Evolutionary conservation across 1,140 invertebrate species (phyloP), one percentile per base, ranked within the genome.

Genomic region (Apocrypta bakeri): DNA sequence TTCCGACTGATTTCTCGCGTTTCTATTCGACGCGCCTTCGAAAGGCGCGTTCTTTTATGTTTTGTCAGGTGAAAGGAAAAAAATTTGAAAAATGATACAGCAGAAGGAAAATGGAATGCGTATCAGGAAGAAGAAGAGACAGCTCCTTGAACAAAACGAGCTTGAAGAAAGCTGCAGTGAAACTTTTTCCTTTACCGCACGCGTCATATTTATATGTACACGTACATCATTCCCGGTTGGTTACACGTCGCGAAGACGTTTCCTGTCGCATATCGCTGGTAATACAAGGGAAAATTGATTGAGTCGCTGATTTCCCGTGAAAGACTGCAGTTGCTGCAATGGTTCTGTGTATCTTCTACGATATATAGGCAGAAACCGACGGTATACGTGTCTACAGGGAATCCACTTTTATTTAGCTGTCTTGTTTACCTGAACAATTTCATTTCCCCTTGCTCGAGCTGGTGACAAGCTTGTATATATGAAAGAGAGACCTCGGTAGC

Each of bases 241-340:
- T 68, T 56, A 56, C 48, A 17, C 17, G 48, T 56, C 48, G 48
- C 3, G 48, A 21, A 56, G 48, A 6, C 48, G 48, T 4, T 21
- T 56, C 48, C 48, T 17, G 48, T 56, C 48, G 48, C 48, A n/a
- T 3, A 56, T 56, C 48, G 17, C 27, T 17, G 48, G 48, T 48
- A 48, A 40, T 40, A 68, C 24, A 31, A n/a, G 56, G 56, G 21
- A 31, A 72, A 81, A 68, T 81, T 81, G 72, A 81, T 81, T 64
- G 61, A 75, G 37, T 75, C 72, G 37, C 63, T 75, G 79, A 81
- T 81, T 81, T 81, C 17, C 17, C 61, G 72, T 61, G 29, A 80
- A 64, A 37, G 56, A 17, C 63, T 66, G 63, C 24, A 2, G 48
- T 21, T 56, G 8, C 7, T 21, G 48, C 48, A n/a, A 48, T 17